Conservation (phyloP, 2,888 invertebrate genomes). For the Brenthis hecate region DNA sequence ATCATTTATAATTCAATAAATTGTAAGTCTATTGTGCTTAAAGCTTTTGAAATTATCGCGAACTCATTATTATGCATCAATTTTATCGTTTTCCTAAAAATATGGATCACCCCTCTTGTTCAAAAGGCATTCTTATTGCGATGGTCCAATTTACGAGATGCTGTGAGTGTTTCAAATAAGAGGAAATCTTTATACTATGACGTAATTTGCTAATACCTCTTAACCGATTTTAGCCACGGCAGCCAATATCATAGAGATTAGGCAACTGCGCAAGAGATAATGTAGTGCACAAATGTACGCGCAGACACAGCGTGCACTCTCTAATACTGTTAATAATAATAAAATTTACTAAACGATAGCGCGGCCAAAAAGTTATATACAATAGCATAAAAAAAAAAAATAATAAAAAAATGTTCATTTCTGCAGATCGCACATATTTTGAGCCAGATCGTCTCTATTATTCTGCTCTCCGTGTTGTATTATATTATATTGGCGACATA, state of each 20-base stretch:
- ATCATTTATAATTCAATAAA: background rate
- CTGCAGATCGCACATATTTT: background rate
- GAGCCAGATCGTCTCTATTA: constrained; percentile 37
- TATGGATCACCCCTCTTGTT: constrained; percentile 24
- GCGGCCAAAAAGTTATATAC: too few species aligned
- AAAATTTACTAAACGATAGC: too few species aligned
- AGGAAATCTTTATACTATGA: too few species aligned
- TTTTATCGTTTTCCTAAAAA: constrained; percentile 35
- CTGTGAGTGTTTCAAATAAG: background rate
- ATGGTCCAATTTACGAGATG: constrained; percentile 13
- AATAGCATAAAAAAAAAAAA: background rate
- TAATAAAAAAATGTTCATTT: background rate
- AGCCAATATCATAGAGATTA: too few species aligned
- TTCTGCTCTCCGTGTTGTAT: constrained; percentile 47
- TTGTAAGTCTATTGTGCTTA: background rate
- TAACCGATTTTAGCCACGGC: too few species aligned
- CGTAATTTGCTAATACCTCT: too few species aligned
- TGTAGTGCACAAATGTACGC: too few species aligned
- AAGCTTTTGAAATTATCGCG: constrained; percentile 27
- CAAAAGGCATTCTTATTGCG: constrained; percentile 23
- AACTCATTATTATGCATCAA: constrained; percentile 29
- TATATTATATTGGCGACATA: constrained; percentile 58
- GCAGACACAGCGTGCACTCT: too few species aligned
- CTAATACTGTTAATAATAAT: too few species aligned
- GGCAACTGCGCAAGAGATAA: too few species aligned